Conservation (phyloP, 2,888 invertebrate genomes). For the Gonocerus acuteangulatus region DNA sequence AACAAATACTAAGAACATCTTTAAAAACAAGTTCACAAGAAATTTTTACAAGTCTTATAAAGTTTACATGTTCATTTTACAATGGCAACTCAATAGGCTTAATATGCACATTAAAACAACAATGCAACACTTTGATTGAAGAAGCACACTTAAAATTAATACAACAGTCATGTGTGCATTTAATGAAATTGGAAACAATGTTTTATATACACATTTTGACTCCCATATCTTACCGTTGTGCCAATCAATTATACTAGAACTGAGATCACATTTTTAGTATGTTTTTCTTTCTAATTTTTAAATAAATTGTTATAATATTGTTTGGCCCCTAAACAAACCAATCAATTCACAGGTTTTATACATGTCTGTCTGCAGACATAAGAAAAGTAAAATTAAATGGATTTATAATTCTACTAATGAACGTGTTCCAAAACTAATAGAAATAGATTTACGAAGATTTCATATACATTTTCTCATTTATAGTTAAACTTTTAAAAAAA, state of each 20-base stretch:
- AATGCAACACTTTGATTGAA: slow-evolving; percentile 35
- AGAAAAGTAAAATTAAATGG: neutral
- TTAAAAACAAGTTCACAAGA: neutral
- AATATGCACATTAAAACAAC: slow-evolving; percentile 25
- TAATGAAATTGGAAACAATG: slow-evolving; percentile 22
- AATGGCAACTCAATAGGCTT: slow-evolving; percentile 18
- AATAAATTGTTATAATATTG: neutral
- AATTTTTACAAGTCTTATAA: slow-evolving; percentile 21
- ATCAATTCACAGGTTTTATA: neutral
- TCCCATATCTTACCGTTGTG: slow-evolving; percentile 12
- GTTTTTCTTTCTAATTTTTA: neutral
- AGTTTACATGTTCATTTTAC: slow-evolving; percentile 1
- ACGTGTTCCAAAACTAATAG: neutral
- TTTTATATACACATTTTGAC: slow-evolving; percentile 26
- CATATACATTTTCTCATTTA: no score
- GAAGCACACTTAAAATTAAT: slow-evolving; percentile 32
- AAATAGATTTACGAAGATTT: no score
- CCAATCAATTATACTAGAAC: slow-evolving; percentile 17
- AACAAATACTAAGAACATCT: slow-evolving; percentile 3
- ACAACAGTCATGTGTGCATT: slow-evolving; percentile 33
- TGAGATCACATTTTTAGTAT: slow-evolving; percentile 15
- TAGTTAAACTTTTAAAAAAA: no score
- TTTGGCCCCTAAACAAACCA: neutral
- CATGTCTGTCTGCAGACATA: neutral
- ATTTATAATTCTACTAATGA: neutral